Conservation (phyloP, 2,888 invertebrate genomes). For the Drosophila subquinaria region DNA sequence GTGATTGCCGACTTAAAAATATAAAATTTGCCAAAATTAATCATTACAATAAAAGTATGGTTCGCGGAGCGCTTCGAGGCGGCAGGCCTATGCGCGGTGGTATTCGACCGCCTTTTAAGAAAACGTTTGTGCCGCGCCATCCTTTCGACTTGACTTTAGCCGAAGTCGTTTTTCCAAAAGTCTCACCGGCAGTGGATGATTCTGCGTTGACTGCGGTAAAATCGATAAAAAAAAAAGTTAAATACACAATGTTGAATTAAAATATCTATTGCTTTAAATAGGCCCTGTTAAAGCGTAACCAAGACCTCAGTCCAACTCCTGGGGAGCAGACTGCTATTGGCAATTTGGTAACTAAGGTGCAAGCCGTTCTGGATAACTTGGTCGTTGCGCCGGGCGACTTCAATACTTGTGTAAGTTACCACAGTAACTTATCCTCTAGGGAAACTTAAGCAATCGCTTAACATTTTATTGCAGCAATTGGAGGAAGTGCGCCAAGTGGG, state of each 20-base stretch:
- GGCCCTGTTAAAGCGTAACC: slow-evolving; percentile 96
- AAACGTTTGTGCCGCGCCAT: slow-evolving; percentile 90
- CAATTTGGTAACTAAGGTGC: slow-evolving; percentile 97
- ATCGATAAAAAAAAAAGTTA: slow-evolving; percentile 35
- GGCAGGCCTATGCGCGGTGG: slow-evolving; percentile 89
- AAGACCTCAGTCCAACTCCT: slow-evolving; percentile 95
- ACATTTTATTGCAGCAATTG: slow-evolving; percentile 88
- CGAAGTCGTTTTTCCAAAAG: slow-evolving; percentile 94
- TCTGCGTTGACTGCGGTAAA: slow-evolving; percentile 92
- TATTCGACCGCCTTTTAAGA: slow-evolving; percentile 89
- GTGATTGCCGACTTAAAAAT: slow-evolving; percentile 11
- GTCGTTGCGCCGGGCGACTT: slow-evolving; percentile 97
- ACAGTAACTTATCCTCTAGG: background rate
- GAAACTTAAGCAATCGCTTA: background rate
- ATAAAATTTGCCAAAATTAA: slow-evolving; percentile 53
- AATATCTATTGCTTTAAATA: slow-evolving; percentile 81
- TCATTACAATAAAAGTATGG: slow-evolving; percentile 87
- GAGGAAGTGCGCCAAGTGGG: slow-evolving; percentile 99
- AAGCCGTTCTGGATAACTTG: slow-evolving; percentile 96
- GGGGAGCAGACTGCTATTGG: slow-evolving; percentile 96
- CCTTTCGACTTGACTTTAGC: slow-evolving; percentile 95
- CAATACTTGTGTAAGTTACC: slow-evolving; percentile 95
- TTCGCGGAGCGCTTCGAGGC: slow-evolving; percentile 90
- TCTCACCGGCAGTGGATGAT: slow-evolving; percentile 93
- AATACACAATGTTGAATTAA: background rate